These are phyloP conservation scores for Synanthedon andrenaeformis DNA, from an alignment of 2,888 invertebrate species.

Conservation along the genomic window DNA sequence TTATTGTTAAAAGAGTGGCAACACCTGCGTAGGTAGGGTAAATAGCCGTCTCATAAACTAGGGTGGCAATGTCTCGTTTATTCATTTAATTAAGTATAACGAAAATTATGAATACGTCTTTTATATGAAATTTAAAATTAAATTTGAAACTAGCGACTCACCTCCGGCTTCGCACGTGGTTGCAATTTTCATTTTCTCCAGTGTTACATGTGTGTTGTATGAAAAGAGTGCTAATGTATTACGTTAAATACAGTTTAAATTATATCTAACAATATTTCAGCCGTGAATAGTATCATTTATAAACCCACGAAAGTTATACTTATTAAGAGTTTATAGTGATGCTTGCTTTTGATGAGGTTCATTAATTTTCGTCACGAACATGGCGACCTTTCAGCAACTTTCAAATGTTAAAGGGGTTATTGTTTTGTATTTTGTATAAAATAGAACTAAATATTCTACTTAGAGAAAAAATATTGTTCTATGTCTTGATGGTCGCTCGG, in stretches of 20 bases:
- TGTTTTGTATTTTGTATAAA: neutral
- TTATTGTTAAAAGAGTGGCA: neutral
- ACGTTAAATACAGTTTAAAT: no score
- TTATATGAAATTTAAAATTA: no score
- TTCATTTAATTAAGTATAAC: constrained; percentile 17
- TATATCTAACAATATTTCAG: no score
- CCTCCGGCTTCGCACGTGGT: no score
- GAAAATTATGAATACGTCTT: constrained; percentile 16
- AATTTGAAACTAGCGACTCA: no score
- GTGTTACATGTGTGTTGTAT: no score
- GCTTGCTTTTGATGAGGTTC: neutral
- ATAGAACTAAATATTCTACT: neutral
- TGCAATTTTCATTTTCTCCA: no score
- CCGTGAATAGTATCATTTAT: neutral
- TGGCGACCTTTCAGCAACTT: neutral
- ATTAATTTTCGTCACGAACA: neutral
- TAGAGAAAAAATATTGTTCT: neutral
- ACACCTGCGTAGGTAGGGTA: neutral
- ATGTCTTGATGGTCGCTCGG: no score
- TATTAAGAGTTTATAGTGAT: neutral
- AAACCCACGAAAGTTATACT: neutral
- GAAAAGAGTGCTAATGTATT: no score
- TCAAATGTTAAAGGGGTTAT: neutral
- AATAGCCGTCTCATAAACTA: constrained; percentile 1
- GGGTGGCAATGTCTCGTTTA: constrained; percentile 8